These are phyloP conservation scores for Notodonta ziczac DNA, from an alignment of 2,888 invertebrate species.

Conservation along the genomic window DNA sequence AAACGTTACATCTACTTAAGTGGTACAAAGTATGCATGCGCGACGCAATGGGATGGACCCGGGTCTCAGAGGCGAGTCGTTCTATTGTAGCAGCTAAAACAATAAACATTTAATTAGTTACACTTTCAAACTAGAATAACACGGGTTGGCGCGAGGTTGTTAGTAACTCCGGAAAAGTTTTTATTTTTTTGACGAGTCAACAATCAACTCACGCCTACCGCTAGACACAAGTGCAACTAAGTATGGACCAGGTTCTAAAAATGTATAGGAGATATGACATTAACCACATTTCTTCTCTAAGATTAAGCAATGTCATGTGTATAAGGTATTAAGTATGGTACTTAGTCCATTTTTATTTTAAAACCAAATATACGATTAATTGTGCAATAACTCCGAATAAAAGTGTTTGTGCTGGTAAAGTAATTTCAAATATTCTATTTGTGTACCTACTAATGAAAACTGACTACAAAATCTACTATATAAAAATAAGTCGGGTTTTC, in stretches of 20 bases:
- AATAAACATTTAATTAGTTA: slow-evolving; percentile 51
- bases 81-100: slow-evolving; percentile 92
- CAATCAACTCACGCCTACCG: too few species aligned
- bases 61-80: slow-evolving; percentile 89
- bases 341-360: too few species aligned
- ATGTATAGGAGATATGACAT: not conserved
- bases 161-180: too few species aligned
- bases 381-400: too few species aligned
- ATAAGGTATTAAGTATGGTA: too few species aligned
- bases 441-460: too few species aligned
- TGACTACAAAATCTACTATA: too few species aligned
- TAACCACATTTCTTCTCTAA: too few species aligned
- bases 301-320: too few species aligned
- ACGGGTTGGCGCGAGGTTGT: not conserved
- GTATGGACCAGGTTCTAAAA: slow-evolving; percentile 1
- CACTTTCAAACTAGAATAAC: slow-evolving; percentile 11
- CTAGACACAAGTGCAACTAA: not conserved
- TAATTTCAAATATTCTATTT: not conserved
- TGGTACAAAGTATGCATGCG: slow-evolving; percentile 67
- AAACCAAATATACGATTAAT: too few species aligned
- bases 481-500: too few species aligned
- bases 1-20: slow-evolving; percentile 50
- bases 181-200: too few species aligned
- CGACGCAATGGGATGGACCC: slow-evolving; percentile 65
- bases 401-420: not conserved